Conservation (phyloP, 2,797 vertebrate genomes). For the Phyllotis vaccarum region DNA sequence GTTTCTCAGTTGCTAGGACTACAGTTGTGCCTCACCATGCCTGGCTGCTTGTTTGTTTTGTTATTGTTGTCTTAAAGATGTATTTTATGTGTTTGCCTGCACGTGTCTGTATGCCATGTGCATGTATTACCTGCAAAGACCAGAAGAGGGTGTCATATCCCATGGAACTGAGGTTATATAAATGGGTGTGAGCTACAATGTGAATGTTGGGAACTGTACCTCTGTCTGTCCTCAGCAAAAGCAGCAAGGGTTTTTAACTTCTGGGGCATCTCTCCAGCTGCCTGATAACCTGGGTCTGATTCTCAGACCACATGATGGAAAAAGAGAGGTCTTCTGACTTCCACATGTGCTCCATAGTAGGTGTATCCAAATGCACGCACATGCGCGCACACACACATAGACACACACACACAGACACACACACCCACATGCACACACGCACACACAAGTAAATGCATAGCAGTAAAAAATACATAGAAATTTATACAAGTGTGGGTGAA, state of each 20-base stretch:
- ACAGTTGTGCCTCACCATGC: not conserved
- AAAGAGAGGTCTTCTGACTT: not conserved
- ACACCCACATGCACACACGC: not conserved
- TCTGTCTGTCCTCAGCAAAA: not conserved
- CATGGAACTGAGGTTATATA: not conserved
- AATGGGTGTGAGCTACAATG: not conserved
- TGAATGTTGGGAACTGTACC: not conserved
- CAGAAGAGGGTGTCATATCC: not conserved
- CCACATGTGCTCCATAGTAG: too few relatives aligned
- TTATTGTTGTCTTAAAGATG: not conserved
- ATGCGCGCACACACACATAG: not conserved
- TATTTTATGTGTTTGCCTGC: not conserved
- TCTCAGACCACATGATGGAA: not conserved
- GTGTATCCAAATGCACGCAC: not conserved
- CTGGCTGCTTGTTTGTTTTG: not conserved
- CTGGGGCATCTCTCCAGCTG: not conserved
- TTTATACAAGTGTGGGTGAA: not conserved
- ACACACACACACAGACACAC: not conserved
- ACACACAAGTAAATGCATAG: not conserved
- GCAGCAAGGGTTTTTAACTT: not conserved
- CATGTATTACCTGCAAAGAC: not conserved
- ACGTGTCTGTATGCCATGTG: not conserved
- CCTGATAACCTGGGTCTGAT: not conserved
- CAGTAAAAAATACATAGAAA: not conserved
- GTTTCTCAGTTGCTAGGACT: not conserved